Evolutionary conservation across 2,888 invertebrate species (phyloP), one percentile per base, ranked within the genome.

Genomic region (Calameuta filiformis): DNA sequence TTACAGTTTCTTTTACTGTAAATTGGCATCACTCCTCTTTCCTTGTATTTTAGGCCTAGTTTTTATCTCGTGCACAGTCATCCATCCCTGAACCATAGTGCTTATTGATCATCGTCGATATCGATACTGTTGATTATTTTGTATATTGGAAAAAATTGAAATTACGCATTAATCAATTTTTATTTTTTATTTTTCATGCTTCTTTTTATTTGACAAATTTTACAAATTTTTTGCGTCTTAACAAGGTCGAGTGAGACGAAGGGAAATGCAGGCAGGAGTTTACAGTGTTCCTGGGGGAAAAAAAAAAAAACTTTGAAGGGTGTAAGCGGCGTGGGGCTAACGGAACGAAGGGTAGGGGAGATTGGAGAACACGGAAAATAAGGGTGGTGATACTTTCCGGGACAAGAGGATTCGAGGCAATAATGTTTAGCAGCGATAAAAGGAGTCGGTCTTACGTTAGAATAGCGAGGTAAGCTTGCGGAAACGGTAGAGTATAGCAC

Each of bases 1-100:
- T 83, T 82, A 84, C 81, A 79, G 79, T 82, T 85, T 81, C 82
- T 85, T 86, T 87, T 85, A 87, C 85, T 85, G 87, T 87, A 85
- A 85, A 87, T 87, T 86, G 87, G 82, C 75, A 75, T 77, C 77
- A 79, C 81, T 80, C 82, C 79, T 79, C 73, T 76, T 68, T 75
- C 73, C 73, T 73, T 33, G 31, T 77, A 33, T 15, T 23, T 69
- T 75, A 80, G 75, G 75, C 75, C 78, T 79, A 33, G 40, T 78
- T 33, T 77, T 79, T 79, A 73, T 80, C 79, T 79, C 73, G 71
- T 35, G 37, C 69, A 73, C 30, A 37, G 12, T 75, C 68, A 23
- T 15, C 37, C 69, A 12, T 6, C 31, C 9, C 6, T 12, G 75
- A 35, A 1, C 34, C 12, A 1, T 35, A 31, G 37, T 68, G 56